phyloP scores from a whole-genome alignment of 2,888 invertebrate genomes.

The Drosophila picticornis region DNA sequence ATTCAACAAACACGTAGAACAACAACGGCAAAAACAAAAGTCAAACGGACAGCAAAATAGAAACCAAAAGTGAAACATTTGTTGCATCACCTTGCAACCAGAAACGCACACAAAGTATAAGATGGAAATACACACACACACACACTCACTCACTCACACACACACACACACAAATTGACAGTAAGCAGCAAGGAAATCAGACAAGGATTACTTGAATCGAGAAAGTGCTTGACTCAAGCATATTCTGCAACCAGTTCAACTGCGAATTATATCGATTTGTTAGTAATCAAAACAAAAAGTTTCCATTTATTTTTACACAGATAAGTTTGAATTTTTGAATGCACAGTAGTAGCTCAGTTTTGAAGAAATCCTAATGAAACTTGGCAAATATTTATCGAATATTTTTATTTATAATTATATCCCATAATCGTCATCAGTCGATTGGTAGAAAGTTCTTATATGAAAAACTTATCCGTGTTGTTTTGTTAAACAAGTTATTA shows the following conservation, averaged over 20 bases:
- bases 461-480: neutral
- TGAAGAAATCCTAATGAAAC: neutral
- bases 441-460: neutral
- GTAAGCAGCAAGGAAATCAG: neutral
- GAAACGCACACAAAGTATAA: slow-evolving; percentile 14
- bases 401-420: too few species aligned
- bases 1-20: slow-evolving; percentile 59
- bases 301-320: neutral
- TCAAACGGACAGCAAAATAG: slow-evolving; percentile 35
- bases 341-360: neutral
- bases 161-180: neutral
- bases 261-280: neutral
- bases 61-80: slow-evolving; percentile 54
- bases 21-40: slow-evolving; percentile 23
- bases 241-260: neutral
- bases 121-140: neutral
- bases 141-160: neutral
- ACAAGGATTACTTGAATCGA: neutral
- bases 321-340: neutral
- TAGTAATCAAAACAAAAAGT: neutral
- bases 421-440: too few species aligned
- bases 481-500: neutral
- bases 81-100: slow-evolving; percentile 48
- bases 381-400: neutral
- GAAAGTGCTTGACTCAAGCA: neutral